phyloP scores from a whole-genome alignment of 2,797 vertebrate species.

The Erethizon dorsatum region DNA sequence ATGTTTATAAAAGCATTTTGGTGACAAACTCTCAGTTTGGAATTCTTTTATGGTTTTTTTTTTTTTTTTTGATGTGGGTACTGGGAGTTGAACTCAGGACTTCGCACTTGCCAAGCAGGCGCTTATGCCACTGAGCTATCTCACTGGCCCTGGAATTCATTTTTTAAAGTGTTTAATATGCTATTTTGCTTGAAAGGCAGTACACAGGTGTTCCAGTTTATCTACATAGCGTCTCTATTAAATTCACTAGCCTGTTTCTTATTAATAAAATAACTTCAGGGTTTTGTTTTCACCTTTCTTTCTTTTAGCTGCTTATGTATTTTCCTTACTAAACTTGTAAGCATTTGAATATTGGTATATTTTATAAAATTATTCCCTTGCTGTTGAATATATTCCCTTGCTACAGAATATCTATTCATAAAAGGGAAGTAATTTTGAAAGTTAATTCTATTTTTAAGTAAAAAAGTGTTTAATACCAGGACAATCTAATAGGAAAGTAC shows the following conservation, averaged over 20 bases:
- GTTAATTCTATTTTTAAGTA: background rate
- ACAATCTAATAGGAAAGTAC: background rate
- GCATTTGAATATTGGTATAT: background rate
- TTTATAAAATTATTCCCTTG: constrained; percentile 33
- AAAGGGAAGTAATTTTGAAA: background rate
- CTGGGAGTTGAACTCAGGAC: too few species aligned
- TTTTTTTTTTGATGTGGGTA: too few species aligned
- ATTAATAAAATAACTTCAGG: constrained; percentile 29
- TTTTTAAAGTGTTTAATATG: constrained; percentile 19
- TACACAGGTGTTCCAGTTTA: background rate
- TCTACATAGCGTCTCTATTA: background rate
- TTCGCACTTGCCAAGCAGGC: too few species aligned
- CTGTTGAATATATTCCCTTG: background rate
- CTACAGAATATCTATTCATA: constrained; percentile 25
- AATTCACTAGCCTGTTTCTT: constrained; percentile 12
- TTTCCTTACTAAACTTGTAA: background rate
- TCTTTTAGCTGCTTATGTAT: background rate
- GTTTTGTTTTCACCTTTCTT: background rate
- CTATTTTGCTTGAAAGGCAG: background rate
- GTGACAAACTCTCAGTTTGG: background rate
- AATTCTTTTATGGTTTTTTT: background rate
- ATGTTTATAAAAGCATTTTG: background rate
- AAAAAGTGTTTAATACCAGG: background rate
- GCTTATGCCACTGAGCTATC: too few species aligned
- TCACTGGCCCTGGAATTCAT: background rate